phyloP scores from a whole-genome alignment of 2,797 vertebrate species.

The Galagoides demidoff region DNA sequence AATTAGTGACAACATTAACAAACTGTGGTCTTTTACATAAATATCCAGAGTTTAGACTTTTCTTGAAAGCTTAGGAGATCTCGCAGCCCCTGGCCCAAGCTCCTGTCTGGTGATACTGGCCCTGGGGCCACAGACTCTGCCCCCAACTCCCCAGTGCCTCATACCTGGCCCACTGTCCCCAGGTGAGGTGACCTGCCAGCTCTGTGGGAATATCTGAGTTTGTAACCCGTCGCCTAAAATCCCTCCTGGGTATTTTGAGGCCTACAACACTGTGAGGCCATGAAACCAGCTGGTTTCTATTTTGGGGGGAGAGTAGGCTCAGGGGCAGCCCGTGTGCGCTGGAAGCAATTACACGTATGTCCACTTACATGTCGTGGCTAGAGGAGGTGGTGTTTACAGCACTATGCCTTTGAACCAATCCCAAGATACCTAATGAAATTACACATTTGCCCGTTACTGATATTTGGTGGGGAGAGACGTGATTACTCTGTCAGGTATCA shows the following conservation, averaged over 20 bases:
- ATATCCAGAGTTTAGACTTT: neutral
- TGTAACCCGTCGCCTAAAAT: neutral
- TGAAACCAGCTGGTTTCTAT: slow-evolving; percentile 58
- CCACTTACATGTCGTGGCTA: neutral
- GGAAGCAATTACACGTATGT: slow-evolving; percentile 56
- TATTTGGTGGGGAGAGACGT: neutral
- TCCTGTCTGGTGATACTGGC: neutral
- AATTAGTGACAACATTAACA: neutral
- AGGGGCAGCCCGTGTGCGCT: neutral
- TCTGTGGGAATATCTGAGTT: neutral
- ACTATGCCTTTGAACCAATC: slow-evolving; percentile 49
- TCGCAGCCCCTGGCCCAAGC: accelerated
- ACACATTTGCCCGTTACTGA: neutral
- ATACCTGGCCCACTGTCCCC: neutral
- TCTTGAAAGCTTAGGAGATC: neutral
- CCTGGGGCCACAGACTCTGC: neutral
- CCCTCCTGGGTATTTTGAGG: neutral
- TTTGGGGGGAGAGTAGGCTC: neutral
- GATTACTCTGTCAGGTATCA: slow-evolving; percentile 13
- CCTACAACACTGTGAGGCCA: neutral
- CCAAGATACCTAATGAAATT: slow-evolving; percentile 35
- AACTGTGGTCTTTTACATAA: neutral
- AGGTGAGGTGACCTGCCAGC: neutral
- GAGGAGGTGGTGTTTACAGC: neutral
- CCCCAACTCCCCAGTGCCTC: neutral